Evolutionary conservation across 2,113 vertebrate species (phyloP).

Genomic region (Calyptommatus sinebrachiatus): DNA sequence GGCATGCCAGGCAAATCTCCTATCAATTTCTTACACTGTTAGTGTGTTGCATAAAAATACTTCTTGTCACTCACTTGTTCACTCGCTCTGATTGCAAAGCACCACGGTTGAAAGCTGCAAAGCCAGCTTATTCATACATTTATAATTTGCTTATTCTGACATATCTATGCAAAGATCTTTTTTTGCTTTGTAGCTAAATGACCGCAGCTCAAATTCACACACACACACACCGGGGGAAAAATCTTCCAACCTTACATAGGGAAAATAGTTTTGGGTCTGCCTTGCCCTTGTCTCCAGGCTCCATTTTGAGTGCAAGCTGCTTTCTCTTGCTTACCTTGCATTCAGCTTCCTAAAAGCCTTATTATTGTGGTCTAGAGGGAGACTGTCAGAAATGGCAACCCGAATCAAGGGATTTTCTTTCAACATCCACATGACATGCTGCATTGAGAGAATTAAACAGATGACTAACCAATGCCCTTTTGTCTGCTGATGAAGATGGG

Average conservation of each 20-base stretch:
- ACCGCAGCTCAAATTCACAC: constrained; percentile 14
- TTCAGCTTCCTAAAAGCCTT: constrained; percentile 75
- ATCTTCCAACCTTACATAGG: constrained; percentile 45
- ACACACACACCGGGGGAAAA: constrained; percentile 21
- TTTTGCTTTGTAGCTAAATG: constrained; percentile 43
- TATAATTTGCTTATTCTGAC: constrained; percentile 49
- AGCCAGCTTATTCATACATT: constrained; percentile 30
- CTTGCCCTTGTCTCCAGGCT: constrained; percentile 66
- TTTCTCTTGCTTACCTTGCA: constrained; percentile 75
- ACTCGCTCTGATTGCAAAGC: constrained; percentile 20
- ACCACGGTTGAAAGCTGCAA: constrained; percentile 39
- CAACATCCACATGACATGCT: constrained; percentile 77
- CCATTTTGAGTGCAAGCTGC: constrained; percentile 69
- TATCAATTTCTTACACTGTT: constrained; percentile 58
- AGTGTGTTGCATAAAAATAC: constrained; percentile 65
- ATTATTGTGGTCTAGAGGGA: constrained; percentile 83
- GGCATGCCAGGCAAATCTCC: constrained; percentile 59
- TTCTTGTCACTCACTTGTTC: constrained; percentile 31
- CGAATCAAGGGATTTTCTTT: constrained; percentile 81
- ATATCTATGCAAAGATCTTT: constrained; percentile 60
- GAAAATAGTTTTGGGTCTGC: constrained; percentile 43
- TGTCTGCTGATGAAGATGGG: constrained; percentile 75
- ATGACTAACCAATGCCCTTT: constrained; percentile 83
- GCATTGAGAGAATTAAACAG: constrained; percentile 80
- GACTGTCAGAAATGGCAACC: constrained; percentile 80